A percentile compares a stretch with the other conserved stretches of the same genome.
Evolutionary conservation across 2,113 vertebrate species (phyloP).

Genomic region (Polyodon spathula): DNA sequence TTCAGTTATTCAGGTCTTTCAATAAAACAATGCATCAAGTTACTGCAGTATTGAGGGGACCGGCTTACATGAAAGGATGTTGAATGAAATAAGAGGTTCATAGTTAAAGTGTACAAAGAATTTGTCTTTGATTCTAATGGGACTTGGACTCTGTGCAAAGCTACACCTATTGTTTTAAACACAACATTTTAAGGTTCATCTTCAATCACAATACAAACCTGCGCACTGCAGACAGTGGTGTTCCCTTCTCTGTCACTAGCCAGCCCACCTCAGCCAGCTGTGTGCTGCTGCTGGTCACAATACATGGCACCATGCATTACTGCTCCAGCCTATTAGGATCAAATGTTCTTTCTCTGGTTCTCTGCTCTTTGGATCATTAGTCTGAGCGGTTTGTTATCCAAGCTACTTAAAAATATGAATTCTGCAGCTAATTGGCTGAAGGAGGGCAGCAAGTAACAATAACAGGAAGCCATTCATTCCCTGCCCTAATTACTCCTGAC

Average conservation of each 20-base stretch:
- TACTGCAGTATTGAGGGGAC: no score
- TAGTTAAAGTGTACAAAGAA: no score
- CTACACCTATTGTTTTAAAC: no score
- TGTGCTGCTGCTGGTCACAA: neutral
- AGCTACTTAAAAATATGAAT: slow-evolving; percentile 15
- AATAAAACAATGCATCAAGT: no score
- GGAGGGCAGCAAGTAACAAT: slow-evolving; percentile 29
- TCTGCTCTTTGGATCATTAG: neutral
- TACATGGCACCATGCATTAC: neutral
- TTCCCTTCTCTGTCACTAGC: neutral
- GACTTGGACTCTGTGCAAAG: no score
- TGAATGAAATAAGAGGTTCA: no score
- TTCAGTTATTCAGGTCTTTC: no score
- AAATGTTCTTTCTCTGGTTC: neutral
- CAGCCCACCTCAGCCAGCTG: neutral
- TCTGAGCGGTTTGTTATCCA: neutral
- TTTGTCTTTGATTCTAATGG: no score
- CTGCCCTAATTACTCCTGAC: slow-evolving; percentile 22
- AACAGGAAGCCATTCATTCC: slow-evolving; percentile 26
- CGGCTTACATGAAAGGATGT: no score
- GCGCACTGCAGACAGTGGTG: neutral
- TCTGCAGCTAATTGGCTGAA: slow-evolving; percentile 17
- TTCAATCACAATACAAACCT: no score
- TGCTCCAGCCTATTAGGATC: neutral
- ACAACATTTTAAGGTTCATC: no score